These are phyloP conservation scores for Hydroisotoma schaefferi DNA, from an alignment of 2,888 invertebrate species.

Conservation along the genomic window DNA sequence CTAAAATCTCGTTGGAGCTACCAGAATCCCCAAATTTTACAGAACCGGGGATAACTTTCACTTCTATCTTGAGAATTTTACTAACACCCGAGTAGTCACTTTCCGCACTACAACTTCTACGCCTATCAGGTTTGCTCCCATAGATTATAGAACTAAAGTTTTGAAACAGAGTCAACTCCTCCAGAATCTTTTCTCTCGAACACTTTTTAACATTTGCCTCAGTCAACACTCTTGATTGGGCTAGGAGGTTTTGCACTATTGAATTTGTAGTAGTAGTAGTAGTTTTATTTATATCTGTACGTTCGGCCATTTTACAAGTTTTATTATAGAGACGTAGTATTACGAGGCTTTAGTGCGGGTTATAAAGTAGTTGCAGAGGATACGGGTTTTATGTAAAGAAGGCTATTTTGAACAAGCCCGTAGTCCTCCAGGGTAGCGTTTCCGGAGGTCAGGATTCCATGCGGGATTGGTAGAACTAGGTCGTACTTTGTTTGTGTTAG, in stretches of 20 bases:
- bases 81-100: background rate
- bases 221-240: constrained; percentile 29
- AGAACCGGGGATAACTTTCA: constrained; percentile 18
- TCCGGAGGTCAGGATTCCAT: constrained; percentile 27
- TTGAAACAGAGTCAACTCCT: constrained; percentile 33
- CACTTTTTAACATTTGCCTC: constrained; percentile 25
- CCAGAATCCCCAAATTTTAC: background rate
- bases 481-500: constrained; percentile 3
- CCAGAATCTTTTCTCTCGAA: constrained; percentile 25
- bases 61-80: constrained; percentile 25
- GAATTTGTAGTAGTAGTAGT: constrained; percentile 7
- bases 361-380: background rate
- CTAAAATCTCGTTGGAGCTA: constrained; percentile 17
- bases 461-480: constrained; percentile 28
- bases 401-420: constrained; percentile 28
- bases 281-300: too few species aligned
- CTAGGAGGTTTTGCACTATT: constrained; percentile 25
- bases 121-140: constrained; percentile 6
- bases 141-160: constrained; percentile 29
- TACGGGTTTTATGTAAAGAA: constrained; percentile 26
- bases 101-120: background rate
- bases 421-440: constrained; percentile 30
- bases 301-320: constrained; percentile 9
- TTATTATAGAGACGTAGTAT: background rate
- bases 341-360: background rate